Evolutionary conservation across 2,797 vertebrate genomes (phyloP), one percentile per base, ranked within the genome.

Genomic region (Otolemur crassicaudatus): DNA sequence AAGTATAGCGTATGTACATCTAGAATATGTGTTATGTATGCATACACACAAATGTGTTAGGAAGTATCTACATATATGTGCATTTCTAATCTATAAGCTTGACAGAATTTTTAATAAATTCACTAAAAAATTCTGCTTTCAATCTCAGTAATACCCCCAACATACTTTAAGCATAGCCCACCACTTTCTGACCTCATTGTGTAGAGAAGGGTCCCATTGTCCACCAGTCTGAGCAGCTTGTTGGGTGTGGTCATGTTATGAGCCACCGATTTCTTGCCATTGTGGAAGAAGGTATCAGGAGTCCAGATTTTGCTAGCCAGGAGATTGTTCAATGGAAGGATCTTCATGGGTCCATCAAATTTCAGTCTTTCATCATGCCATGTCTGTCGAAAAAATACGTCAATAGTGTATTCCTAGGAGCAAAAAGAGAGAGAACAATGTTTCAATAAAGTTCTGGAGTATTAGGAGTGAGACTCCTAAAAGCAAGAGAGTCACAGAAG

Each of bases 191-290:
- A 99, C 99, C 99, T 99, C 99, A 99, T 99, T 0, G 99, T 99
- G 97, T 99, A 99, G 79, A 99, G 99, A 27, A 99, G 99, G 0
- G 99, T 99, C 46, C 99, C 99, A 0, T 99, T 99, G 98, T 99
- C 99, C 61, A 99, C 99, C 95, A 99, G 99, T 86, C 99, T 99
- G n/a, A 99, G 99, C 49, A 99, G 98, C 96, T 99, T 99, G 98
- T 99, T 99, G 17, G 99, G 99, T 1, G 99, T 99, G 2, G 99
- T 99, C 99, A 99, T 99, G 97, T 99, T 99, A 98, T 99, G 99
- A 67, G 99, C 99, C 3, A 99, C 99, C 0, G 99, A 99, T 97
- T 99, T 99, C 99, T 99, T 99, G 84, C 99, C 99, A 0, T 99
- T 99, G 98, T 99, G 99, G 98, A 99, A 99, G 95, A 99, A 99